Base-by-base conservation (phyloP, 2,888 invertebrate genomes). In the Trypoxylon attenuatum region DNA sequence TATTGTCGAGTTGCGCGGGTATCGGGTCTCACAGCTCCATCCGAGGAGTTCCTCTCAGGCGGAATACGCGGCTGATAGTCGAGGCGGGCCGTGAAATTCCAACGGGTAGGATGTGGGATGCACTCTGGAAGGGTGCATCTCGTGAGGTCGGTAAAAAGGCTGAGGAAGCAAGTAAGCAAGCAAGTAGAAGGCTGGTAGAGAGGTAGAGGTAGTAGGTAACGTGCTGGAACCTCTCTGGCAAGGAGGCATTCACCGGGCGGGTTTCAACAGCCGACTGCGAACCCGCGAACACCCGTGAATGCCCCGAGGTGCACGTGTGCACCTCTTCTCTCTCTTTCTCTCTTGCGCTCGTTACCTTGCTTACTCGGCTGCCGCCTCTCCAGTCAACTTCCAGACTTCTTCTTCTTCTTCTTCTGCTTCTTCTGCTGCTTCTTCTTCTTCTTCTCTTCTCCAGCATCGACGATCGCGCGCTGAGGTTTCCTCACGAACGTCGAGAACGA, bases 191-290 rank as follows among this genome's bases (percentile, higher is more conserved):
- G n/a, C n/a, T n/a, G n/a, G n/a, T n/a, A n/a, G n/a, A n/a, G n/a
- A n/a, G n/a, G n/a, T n/a, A n/a, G n/a, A n/a, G n/a, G n/a, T n/a
- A n/a, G n/a, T n/a, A n/a, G n/a, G n/a, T n/a, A n/a, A n/a, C n/a
- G n/a, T n/a, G 46, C 29, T 49, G 59, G 62, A 66, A 60, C 64
- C 57, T 58, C 69, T 62, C 61, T 22, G n/a, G 33, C 5, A 13
- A 33, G 33, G 33, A 73, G 76, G 76, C 76, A 76, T 76, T 76
- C 76, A 76, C 76, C 62, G 76, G 74, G 73, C 77, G 78, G 78
- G 79, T 79, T 74, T 81, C 83, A 70, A 77, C 68, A 77, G 78
- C 72, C 80, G 81, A 83, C 83, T 83, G 82, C 70, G 73, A 73
- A 76, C 78, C 75, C 82, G 82, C 70, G 73, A 73, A 76, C 78